Evolutionary conservation across 2,797 vertebrate genomes (phyloP).

Genomic region (Phrynocephalus forsythii): DNA sequence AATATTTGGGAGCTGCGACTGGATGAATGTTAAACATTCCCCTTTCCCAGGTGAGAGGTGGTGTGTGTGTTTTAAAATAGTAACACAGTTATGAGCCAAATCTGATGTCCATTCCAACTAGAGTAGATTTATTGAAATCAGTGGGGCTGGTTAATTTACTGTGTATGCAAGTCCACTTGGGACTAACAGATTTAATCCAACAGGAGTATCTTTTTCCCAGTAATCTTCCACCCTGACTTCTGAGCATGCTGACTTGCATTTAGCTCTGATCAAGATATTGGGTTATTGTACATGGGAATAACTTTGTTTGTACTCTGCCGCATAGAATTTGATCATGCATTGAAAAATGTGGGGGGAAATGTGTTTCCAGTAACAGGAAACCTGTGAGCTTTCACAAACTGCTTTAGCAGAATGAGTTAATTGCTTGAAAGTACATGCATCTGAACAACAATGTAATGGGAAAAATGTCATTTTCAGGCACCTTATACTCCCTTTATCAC

Average conservation of each 20-base stretch:
- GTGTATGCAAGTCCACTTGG: too few species aligned
- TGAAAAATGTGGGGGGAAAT: constrained; percentile 34
- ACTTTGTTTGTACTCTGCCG: background rate
- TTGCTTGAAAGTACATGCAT: constrained; percentile 1
- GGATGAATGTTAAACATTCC: background rate
- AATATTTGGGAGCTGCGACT: background rate
- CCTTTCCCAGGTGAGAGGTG: background rate
- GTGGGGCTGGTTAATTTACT: too few species aligned
- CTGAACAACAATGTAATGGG: constrained; percentile 8
- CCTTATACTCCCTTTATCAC: constrained; percentile 98
- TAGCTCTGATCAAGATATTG: background rate
- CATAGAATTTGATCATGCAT: constrained; percentile 20
- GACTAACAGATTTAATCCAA: background rate
- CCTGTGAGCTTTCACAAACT: background rate
- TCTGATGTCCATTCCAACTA: too few species aligned
- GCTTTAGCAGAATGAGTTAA: constrained; percentile 6
- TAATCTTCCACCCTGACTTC: background rate
- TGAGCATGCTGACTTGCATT: background rate
- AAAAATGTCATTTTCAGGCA: constrained; percentile 81
- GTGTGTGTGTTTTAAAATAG: background rate
- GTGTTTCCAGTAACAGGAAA: background rate
- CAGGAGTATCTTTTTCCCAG: background rate
- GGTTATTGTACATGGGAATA: constrained; percentile 14
- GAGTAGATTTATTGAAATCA: too few species aligned
- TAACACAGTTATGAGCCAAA: too few species aligned